Base-by-base conservation (phyloP, 1,140 invertebrate species). In the Caenorhabditis brenneri region DNA sequence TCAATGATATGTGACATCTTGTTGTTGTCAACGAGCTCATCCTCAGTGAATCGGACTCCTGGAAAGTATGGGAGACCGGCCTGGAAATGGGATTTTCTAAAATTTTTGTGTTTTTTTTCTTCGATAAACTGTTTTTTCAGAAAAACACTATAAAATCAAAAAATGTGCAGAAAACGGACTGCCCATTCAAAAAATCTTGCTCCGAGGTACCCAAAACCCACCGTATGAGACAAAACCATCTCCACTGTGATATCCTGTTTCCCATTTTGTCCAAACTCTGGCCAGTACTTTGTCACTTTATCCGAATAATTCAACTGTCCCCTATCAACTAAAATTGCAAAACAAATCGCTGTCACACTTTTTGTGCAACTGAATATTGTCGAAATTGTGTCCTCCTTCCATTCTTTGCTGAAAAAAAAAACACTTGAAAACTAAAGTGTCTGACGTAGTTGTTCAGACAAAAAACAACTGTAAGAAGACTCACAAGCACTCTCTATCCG, bases 221-320 rank as follows among this genome's bases (percentile, higher is more conserved):
- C n/a, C 39, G 79, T 84, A 65, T 84, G 82, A 58, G 51, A 65
- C 2, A 81, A n/a, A 33, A 84, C 74, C 82, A 79, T 79, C 15
- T 84, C 80, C 0, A 82, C 91, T 24, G 91, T 91, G 16, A 92
- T 88, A n/a, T 88, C 86, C 49, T 88, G 87, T 85, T 92, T 92
- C 7, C 90, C 89, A 48, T 92, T 89, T 15, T 87, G 49, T 5
- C 81, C 90, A 88, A 92, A 92, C 58, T 91, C 91, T 31, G 91
- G 91, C 91, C 91, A 92, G 83, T 91, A 91, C 16, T 88, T 48
- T 1, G 83, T 79, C 0, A 92, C 88, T 15, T 87, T 85, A 33
- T 88, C 86, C 19, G 88, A 86, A 82, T 91, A 91, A 33, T 91
- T 85, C 3, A 91, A 36, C 9, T 85, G 81, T 27, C 90, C 91